These are phyloP conservation scores for Mastacembelus armatus DNA, from an alignment of 2,797 vertebrate genomes.

Conservation along the genomic window DNA sequence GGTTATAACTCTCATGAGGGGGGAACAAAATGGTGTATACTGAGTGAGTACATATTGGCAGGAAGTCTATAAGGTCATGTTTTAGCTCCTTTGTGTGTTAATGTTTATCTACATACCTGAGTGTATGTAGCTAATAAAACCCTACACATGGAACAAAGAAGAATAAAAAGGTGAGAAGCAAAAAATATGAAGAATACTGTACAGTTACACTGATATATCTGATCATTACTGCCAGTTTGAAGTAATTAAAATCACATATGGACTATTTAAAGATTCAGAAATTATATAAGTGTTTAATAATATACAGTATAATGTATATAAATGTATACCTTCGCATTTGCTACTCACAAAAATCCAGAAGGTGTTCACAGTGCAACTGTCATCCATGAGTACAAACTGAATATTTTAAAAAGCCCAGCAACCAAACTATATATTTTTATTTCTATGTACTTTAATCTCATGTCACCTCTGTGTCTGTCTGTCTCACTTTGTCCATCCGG, in stretches of 20 bases:
- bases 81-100: conserved; percentile 24
- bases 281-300: too few species aligned
- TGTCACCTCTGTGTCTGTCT: conserved; percentile 11
- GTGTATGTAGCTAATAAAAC: not conserved
- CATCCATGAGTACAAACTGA: too few species aligned
- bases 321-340: too few species aligned
- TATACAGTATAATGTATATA: conserved; percentile 4
- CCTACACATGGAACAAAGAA: not conserved
- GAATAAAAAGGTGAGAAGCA: not conserved
- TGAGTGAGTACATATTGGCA: conserved; percentile 19
- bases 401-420: too few species aligned
- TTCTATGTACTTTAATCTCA: not conserved
- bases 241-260: too few species aligned
- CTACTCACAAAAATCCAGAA: too few species aligned
- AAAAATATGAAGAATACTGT: not conserved
- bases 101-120: conserved; percentile 8
- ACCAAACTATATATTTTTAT: too few species aligned
- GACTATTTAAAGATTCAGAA: too few species aligned
- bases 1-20: conserved; percentile 18
- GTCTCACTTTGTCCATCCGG: conserved; percentile 19
- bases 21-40: conserved; percentile 2
- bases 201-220: not conserved
- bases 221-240: not conserved
- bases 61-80: conserved; percentile 8
- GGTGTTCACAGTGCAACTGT: too few species aligned